Evolutionary conservation across 2,113 vertebrate genomes (phyloP).

Genomic region (Lucifuga dentata): DNA sequence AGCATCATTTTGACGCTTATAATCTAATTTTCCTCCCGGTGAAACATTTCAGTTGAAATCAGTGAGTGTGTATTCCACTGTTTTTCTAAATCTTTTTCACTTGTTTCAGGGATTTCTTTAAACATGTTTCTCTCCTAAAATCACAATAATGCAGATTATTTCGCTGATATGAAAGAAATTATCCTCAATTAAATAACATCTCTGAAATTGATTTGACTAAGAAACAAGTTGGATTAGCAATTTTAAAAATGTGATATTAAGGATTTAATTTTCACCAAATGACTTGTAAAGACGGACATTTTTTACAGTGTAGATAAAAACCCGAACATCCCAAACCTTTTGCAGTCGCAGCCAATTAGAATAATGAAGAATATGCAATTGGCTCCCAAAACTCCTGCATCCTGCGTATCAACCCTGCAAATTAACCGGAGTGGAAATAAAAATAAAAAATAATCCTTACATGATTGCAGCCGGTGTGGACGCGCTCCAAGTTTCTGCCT

Average conservation of each 20-base stretch:
- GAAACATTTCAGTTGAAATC: neutral
- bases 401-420: conserved; percentile 22
- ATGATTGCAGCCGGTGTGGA: conserved; percentile 69
- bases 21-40: no score
- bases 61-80: neutral
- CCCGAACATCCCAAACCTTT: conserved; percentile 41
- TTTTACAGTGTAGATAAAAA: conserved; percentile 46
- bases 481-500: conserved; percentile 86
- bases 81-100: neutral
- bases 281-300: conserved; percentile 2
- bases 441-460: conserved; percentile 60
- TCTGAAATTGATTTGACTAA: neutral
- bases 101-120: neutral
- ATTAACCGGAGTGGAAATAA: conserved; percentile 46
- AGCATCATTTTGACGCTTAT: neutral
- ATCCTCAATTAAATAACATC: neutral
- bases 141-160: neutral
- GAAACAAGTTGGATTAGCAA: no score
- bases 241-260: no score
- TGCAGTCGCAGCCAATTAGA: conserved; percentile 49
- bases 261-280: no score
- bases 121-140: neutral
- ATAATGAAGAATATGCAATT: conserved; percentile 46
- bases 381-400: conserved; percentile 25
- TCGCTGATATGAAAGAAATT: neutral